A percentile compares a stretch with the other conserved stretches of the same genome.
These are phyloP conservation scores for Schlechtendalia chinensis DNA, from an alignment of 1,140 invertebrate genomes.

Conservation along the genomic window DNA sequence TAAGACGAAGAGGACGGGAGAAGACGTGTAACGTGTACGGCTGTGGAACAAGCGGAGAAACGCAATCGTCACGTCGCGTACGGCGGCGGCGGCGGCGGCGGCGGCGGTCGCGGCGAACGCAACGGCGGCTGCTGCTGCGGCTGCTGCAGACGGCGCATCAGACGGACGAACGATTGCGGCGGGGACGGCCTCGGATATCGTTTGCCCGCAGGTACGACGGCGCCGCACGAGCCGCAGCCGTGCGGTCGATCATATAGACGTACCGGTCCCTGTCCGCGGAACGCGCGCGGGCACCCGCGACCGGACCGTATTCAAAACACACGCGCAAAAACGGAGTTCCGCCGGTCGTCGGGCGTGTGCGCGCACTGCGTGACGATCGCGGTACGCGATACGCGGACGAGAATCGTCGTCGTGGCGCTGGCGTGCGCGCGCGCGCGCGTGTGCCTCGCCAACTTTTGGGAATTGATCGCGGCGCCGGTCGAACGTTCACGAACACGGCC, in stretches of 20 bases:
- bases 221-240: too few relatives aligned
- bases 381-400: too few relatives aligned
- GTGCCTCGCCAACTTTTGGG: conserved; percentile 16
- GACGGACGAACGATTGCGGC: too few relatives aligned
- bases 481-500: background rate
- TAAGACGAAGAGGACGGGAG: conserved; percentile 9
- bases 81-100: background rate
- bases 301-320: too few relatives aligned
- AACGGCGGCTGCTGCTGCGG: background rate
- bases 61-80: too few relatives aligned
- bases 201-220: conserved; percentile 3
- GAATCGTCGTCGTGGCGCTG: too few relatives aligned
- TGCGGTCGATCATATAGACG: too few relatives aligned
- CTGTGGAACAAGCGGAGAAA: too few relatives aligned
- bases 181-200: background rate
- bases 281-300: background rate
- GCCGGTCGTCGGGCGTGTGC: background rate
- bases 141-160: too few relatives aligned
- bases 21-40: too few relatives aligned
- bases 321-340: too few relatives aligned
- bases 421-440: background rate
- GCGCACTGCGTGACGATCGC: background rate
- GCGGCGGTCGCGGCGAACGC: background rate
- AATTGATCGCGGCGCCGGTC: conserved; percentile 10
- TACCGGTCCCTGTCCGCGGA: too few relatives aligned